Percentiles rank a stretch among this genome's conserved stretches.
These are phyloP conservation scores for Crotalus helleri DNA, from an alignment of 2,113 vertebrate genomes.

Conservation along the genomic window DNA sequence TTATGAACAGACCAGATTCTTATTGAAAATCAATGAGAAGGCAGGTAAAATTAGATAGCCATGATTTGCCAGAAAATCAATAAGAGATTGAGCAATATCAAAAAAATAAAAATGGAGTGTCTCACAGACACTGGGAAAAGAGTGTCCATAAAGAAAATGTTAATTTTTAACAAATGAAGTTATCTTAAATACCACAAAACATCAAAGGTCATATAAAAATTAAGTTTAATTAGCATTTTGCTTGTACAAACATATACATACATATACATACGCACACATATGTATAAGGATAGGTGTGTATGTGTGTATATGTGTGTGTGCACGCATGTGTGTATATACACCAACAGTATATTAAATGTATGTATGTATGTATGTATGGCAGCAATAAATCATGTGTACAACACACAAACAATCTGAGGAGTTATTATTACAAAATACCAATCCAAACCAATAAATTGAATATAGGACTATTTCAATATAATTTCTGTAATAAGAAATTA, in stretches of 20 bases:
- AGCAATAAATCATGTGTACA: background rate
- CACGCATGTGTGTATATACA: too few relatives aligned
- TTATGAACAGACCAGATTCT: conserved; percentile 56
- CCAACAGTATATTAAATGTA: background rate
- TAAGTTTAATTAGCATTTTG: background rate
- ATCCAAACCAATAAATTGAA: background rate
- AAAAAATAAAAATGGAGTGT: conserved; percentile 23
- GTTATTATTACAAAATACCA: background rate
- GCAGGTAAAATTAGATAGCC: conserved; percentile 76
- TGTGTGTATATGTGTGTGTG: too few relatives aligned
- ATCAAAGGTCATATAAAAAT: background rate
- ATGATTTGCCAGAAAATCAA: conserved; percentile 73
- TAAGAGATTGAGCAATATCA: conserved; percentile 63
- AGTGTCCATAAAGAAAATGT: background rate
- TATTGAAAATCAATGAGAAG: conserved; percentile 73
- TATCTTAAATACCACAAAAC: conserved; percentile 17
- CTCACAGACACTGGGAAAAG: conserved; percentile 33
- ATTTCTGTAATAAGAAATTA: background rate
- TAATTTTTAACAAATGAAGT: background rate
- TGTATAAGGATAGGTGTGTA: too few relatives aligned
- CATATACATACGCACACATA: too few relatives aligned
- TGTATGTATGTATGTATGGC: background rate
- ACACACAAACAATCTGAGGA: background rate
- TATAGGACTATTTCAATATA: background rate
- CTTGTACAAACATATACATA: background rate